Base-by-base conservation (phyloP, 1,140 invertebrate genomes). In the Drosophila parabipectinata region DNA sequence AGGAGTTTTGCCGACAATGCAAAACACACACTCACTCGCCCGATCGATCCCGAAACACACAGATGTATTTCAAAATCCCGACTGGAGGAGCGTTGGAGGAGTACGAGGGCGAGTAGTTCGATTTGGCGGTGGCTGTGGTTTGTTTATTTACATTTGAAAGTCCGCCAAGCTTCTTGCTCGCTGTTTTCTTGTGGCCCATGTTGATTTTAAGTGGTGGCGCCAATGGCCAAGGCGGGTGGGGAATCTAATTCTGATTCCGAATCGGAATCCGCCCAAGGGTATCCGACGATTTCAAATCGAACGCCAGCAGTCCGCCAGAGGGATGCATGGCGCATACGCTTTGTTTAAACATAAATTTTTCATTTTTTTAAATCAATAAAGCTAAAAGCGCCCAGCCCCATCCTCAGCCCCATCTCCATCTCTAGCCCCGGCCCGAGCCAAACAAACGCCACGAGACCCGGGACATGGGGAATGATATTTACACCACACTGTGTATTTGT, bases 331-430 rank as follows among this genome's bases (percentile, higher is more conserved):
- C 41, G 41, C 41, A 44, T 44, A 18, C n/a, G 28, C 37, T 78
- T 88, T 87, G 82, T 87, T 87, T 87, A 90, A 87, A 87, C 87
- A 90, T 90, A 90, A 90, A 90, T 90, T 90, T 90, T 90, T 90
- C 87, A 90, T 90, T 90, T 90, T 90, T 90, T 77, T 82, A 87
- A 90, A 90, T 90, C 85, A 90, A 90, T 90, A 87, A 87, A 87
- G 79, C 63, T 69, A 75, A 87, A 85, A 81, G 77, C 81, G 74
- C 26, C 6, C 1, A 6, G 0, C 26, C 5, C 5, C 4, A 28
- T 0, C 26, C 26, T 6, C 26, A 28, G 26, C 68, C 26, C 6
- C 5, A 6, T 1, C 26, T 4, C 5, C 4, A 6, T 1, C 26
- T 4, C 5, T 0, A 28, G 26, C 26, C 26, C 26, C 26, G 1